A percentile compares a stretch with the other conserved stretches of the same genome.
These are phyloP conservation scores for Plagodis pulveraria DNA, from an alignment of 2,888 invertebrate species.

Conservation along the genomic window DNA sequence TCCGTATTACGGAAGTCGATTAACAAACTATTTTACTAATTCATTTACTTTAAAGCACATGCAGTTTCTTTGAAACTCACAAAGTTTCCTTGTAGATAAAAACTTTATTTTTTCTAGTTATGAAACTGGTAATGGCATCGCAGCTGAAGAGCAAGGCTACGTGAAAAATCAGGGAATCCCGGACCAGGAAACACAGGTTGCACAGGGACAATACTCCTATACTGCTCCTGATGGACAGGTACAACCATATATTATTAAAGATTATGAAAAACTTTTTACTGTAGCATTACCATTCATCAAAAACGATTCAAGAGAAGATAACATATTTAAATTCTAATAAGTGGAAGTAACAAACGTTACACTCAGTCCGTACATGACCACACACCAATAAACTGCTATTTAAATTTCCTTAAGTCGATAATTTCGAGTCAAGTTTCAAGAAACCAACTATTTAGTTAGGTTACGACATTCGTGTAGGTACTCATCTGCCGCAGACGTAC, in stretches of 20 bases:
- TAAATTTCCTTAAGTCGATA: conserved; percentile 1
- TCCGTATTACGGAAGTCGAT: too few relatives aligned
- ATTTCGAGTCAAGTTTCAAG: conserved; percentile 5
- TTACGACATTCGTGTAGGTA: conserved; percentile 13
- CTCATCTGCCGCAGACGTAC: conserved; percentile 16
- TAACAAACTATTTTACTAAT: too few relatives aligned
- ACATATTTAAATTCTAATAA: background rate
- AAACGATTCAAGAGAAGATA: too few relatives aligned
- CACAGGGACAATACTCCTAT: conserved; percentile 87
- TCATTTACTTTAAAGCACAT: too few relatives aligned
- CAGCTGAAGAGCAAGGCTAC: conserved; percentile 85
- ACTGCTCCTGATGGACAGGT: conserved; percentile 85
- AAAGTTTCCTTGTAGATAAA: too few relatives aligned
- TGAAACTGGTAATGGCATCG: conserved; percentile 88
- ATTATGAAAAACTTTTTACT: background rate
- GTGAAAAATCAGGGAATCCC: conserved; percentile 84
- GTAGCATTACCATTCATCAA: too few relatives aligned
- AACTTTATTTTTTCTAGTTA: conserved; percentile 61
- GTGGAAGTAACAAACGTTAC: background rate
- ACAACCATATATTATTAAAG: conserved; percentile 10
- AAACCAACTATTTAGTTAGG: conserved; percentile 16
- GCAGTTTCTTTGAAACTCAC: too few relatives aligned
- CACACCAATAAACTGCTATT: background rate
- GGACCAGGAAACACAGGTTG: conserved; percentile 81
- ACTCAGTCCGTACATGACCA: background rate